Evolutionary conservation across 1,140 invertebrate species (phyloP), one percentile per base, ranked within the genome.

Genomic region (Macrotrachela quadricornifera): DNA sequence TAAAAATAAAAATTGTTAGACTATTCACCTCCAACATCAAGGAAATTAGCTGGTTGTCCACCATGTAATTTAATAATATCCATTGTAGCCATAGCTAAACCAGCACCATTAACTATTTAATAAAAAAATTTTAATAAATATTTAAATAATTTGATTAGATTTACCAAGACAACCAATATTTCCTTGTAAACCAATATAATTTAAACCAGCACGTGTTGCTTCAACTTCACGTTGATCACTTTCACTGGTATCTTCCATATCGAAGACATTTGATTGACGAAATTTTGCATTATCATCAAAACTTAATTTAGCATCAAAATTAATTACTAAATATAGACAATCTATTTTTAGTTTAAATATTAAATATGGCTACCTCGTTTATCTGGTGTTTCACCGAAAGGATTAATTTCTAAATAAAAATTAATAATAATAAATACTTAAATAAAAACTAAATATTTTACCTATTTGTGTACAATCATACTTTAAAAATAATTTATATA

Each of bases 401-500:
- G 94, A 76, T 99, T 99, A 49, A 99, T 96, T 76, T 99, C 94
- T 47, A 99, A 56, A n/a, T n/a, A n/a, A n/a, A n/a, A n/a, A n/a
- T n/a, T n/a, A n/a, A n/a, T n/a, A n/a, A n/a, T n/a, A n/a, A n/a
- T n/a, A n/a, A n/a, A n/a, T n/a, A n/a, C n/a, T n/a, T n/a, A n/a
- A n/a, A n/a, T n/a, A n/a, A n/a, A n/a, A n/a, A n/a, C n/a, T n/a
- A n/a, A n/a, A n/a, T n/a, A n/a, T n/a, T n/a, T n/a, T n/a, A n/a
- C n/a, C n/a, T n/a, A n/a, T n/a, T 51, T 97, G 92, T 37, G 86
- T 80, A 11, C 90, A 90, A 76, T 99, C 94, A 37, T 95, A 83
- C 61, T 83, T 80, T 45, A 83, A 69, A 67, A 99, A 99, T 21
- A 97, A 71, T 49, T 85, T 74, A 77, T 88, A 97, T 8, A 99